These are phyloP conservation scores for Penaeus japonicus DNA, from an alignment of 1,140 invertebrate genomes.

Conservation along the genomic window DNA sequence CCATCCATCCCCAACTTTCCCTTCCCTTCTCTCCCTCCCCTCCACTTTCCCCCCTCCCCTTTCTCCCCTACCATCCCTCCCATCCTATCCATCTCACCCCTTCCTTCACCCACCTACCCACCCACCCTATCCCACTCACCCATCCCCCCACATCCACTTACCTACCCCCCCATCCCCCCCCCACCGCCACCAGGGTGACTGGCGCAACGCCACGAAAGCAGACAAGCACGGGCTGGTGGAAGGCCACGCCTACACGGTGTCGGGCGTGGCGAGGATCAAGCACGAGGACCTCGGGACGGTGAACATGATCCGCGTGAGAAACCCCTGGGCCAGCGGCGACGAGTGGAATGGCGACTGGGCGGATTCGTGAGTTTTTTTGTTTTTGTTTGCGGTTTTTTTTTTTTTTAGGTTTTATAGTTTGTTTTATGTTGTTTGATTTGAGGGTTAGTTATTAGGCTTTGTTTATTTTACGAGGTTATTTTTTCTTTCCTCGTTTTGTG, in stretches of 20 bases:
- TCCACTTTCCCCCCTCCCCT: background rate
- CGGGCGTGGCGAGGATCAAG: slow-evolving; percentile 64
- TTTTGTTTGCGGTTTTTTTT: background rate
- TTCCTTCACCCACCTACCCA: too few species aligned
- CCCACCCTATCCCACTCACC: too few species aligned
- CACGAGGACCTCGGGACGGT: slow-evolving; percentile 59
- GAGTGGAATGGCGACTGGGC: slow-evolving; percentile 71
- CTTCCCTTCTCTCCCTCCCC: background rate
- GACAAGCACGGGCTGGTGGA: slow-evolving; percentile 68
- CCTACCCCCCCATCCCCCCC: background rate
- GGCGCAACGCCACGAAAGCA: slow-evolving; percentile 63
- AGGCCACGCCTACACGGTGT: slow-evolving; percentile 69
- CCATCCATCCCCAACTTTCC: background rate
- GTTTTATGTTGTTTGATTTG: too few species aligned
- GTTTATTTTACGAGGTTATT: too few species aligned
- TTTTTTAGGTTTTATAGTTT: background rate
- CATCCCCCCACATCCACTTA: background rate
- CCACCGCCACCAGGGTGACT: slow-evolving; percentile 65
- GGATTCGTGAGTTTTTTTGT: slow-evolving; percentile 64
- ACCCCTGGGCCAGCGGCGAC: slow-evolving; percentile 70
- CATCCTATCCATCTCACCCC: too few species aligned
- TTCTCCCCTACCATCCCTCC: background rate
- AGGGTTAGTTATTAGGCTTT: too few species aligned
- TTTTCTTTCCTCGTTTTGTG: too few species aligned
- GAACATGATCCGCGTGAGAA: slow-evolving; percentile 66